phyloP scores from a whole-genome alignment of 2,797 vertebrate genomes.

The Triplophysa bombifrons region DNA sequence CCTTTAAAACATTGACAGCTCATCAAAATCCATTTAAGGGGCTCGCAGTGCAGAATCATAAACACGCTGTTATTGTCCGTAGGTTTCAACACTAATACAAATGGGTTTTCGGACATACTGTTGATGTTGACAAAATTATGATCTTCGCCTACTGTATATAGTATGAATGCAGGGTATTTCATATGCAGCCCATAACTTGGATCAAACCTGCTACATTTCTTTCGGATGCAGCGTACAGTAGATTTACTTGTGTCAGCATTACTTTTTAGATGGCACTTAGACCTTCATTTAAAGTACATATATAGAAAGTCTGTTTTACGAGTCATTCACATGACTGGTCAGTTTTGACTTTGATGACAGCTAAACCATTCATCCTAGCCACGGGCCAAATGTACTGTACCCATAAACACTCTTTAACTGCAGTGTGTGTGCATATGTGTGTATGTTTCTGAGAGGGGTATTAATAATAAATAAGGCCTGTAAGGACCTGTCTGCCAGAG shows the following conservation, averaged over 20 bases:
- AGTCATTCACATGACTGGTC: slow-evolving; percentile 4
- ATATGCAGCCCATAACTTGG: background rate
- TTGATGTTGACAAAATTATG: no score
- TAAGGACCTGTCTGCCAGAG: slow-evolving; percentile 56
- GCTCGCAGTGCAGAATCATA: no score
- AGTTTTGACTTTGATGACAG: slow-evolving; percentile 27
- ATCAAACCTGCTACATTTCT: background rate
- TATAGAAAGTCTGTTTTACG: slow-evolving; percentile 14
- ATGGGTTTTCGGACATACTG: no score
- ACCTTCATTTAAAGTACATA: slow-evolving; percentile 10
- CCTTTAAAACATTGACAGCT: no score
- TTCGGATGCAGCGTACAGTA: background rate
- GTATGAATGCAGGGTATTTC: no score
- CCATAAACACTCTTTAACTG: slow-evolving; percentile 47
- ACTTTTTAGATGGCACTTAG: background rate
- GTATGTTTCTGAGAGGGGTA: slow-evolving; percentile 46
- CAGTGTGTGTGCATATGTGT: slow-evolving; percentile 28
- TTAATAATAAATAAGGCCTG: slow-evolving; percentile 62
- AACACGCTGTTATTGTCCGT: no score
- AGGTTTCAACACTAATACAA: no score
- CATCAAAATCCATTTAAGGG: no score
- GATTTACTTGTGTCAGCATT: slow-evolving; percentile 27
- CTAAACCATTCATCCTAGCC: slow-evolving; percentile 3
- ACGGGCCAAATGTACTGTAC: slow-evolving; percentile 10
- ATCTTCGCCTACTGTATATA: no score